A percentile compares a stretch with the other conserved stretches of the same genome.
phyloP scores from a whole-genome alignment of 2,888 invertebrate species.

The Tinea pellionella region DNA sequence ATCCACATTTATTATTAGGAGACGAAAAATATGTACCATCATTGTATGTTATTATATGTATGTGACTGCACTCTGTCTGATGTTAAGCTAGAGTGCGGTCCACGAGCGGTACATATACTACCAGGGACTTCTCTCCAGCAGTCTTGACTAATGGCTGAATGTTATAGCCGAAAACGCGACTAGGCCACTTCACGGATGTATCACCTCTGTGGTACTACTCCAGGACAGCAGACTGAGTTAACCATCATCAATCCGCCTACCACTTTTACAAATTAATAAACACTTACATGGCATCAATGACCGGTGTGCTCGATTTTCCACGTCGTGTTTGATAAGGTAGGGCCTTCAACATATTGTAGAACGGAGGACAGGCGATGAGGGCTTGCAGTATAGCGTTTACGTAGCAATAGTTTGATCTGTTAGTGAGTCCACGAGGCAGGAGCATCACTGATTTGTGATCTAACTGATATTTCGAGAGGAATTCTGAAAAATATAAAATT shows the following conservation, averaged over 20 bases:
- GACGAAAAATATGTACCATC: constrained; percentile 6
- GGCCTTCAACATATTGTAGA: constrained; percentile 89
- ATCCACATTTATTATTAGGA: not conserved
- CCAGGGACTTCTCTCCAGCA: too few species aligned
- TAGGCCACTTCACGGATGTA: too few species aligned
- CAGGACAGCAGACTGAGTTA: too few species aligned
- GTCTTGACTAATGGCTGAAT: too few species aligned
- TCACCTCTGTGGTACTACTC: too few species aligned
- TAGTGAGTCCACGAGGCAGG: constrained; percentile 90
- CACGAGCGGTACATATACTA: too few species aligned
- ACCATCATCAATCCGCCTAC: too few species aligned
- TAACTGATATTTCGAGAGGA: constrained; percentile 78
- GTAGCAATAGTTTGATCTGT: constrained; percentile 96
- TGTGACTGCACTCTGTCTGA: too few species aligned
- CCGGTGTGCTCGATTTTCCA: constrained; percentile 78
- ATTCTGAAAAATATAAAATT: constrained; percentile 71
- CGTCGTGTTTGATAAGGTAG: constrained; percentile 75
- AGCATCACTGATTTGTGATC: constrained; percentile 84
- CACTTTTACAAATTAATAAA: not conserved
- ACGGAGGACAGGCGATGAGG: constrained; percentile 92
- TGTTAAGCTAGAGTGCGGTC: too few species aligned
- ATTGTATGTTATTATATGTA: not conserved
- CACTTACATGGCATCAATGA: constrained; percentile 91
- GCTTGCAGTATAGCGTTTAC: constrained; percentile 96
- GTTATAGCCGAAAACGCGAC: too few species aligned